These are phyloP conservation scores for Acropternis orthonyx DNA, from an alignment of 2,797 vertebrate species.

Conservation along the genomic window DNA sequence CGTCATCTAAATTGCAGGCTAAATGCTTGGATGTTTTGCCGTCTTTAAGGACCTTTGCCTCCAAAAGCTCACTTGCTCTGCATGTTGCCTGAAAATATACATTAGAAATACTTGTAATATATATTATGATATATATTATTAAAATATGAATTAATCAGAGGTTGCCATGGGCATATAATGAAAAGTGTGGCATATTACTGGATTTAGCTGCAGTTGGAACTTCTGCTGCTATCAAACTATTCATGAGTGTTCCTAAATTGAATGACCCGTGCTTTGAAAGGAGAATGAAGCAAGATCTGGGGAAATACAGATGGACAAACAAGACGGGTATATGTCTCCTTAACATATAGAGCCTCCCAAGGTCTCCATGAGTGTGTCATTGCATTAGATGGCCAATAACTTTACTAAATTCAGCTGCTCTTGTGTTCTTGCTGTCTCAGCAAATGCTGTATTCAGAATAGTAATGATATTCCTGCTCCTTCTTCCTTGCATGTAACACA, in stretches of 20 bases:
- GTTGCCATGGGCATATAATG: not conserved
- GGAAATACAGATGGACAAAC: not conserved
- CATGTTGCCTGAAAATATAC: not conserved
- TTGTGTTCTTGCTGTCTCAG: not conserved
- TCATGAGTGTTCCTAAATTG: not conserved
- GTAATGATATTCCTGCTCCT: not conserved
- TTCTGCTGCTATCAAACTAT: not conserved
- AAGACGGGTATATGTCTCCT: not conserved
- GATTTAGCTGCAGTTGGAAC: not conserved
- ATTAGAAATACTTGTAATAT: not conserved
- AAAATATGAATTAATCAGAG: not conserved
- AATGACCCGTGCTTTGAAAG: not conserved
- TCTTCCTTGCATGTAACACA: not conserved
- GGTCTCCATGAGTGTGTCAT: not conserved
- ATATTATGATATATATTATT: not conserved
- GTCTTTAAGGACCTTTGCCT: not conserved
- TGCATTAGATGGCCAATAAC: not conserved
- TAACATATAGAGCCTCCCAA: not conserved
- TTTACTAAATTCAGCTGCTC: not conserved
- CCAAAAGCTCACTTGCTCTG: not conserved
- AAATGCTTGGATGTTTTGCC: not conserved
- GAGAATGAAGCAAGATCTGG: not conserved
- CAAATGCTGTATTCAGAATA: not conserved
- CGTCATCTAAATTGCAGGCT: not conserved
- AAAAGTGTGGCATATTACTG: not conserved